A percentile compares a stretch with the other conserved stretches of the same genome.
Conservation (phyloP, 2,888 invertebrate species). For the Eupeodes luniger region DNA sequence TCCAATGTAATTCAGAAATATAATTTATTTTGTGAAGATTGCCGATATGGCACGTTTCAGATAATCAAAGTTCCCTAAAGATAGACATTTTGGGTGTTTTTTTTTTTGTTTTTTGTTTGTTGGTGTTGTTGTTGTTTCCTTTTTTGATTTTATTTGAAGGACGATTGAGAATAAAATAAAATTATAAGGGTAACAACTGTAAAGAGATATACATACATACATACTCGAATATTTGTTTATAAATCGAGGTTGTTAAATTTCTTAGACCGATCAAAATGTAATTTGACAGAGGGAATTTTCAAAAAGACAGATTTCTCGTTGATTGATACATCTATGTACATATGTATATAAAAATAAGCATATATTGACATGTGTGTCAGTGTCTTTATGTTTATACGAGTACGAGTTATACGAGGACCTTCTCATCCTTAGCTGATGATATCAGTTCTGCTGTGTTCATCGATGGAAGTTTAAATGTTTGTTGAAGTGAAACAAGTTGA, state of each 20-base stretch:
- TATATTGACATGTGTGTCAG: background rate
- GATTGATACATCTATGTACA: too few species aligned
- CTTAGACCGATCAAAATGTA: constrained; percentile 26
- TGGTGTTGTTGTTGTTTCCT: too few species aligned
- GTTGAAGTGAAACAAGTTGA: background rate
- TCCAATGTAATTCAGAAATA: constrained; percentile 13
- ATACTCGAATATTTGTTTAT: background rate
- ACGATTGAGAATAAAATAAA: constrained; percentile 26
- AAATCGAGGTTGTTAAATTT: constrained; percentile 16
- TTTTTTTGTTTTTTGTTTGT: background rate
- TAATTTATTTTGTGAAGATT: constrained; percentile 38
- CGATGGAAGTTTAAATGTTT: background rate
- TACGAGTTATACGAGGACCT: background rate
- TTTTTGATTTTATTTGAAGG: constrained; percentile 3
- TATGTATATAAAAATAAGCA: background rate
- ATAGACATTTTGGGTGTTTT: constrained; percentile 19
- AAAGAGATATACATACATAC: background rate
- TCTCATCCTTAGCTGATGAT: background rate
- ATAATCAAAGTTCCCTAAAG: constrained; percentile 34
- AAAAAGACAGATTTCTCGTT: background rate
- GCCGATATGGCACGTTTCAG: constrained; percentile 46
- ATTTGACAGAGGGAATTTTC: constrained; percentile 22
- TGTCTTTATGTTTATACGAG: background rate
- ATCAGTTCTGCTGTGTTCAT: background rate
- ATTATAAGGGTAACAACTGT: constrained; percentile 13